phyloP scores from a whole-genome alignment of 1,140 invertebrate species.

The Pinna nobilis region DNA sequence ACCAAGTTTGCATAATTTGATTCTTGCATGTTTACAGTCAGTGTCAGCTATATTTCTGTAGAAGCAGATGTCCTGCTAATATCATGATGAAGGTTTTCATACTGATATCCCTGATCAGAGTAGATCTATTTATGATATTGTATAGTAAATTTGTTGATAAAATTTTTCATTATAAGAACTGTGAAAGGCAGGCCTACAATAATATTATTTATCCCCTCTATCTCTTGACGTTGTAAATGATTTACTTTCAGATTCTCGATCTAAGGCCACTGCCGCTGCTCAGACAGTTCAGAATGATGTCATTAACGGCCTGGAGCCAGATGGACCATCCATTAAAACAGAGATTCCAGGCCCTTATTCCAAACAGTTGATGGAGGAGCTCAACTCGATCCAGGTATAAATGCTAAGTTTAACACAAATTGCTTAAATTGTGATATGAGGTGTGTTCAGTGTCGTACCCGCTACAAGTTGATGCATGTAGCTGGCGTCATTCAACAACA shows the following conservation, averaged over 20 bases:
- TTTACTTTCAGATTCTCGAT: background rate
- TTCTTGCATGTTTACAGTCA: too few species aligned
- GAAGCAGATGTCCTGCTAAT: too few species aligned
- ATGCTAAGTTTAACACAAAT: background rate
- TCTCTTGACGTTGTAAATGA: too few species aligned
- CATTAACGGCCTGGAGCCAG: slow-evolving; percentile 77
- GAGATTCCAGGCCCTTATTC: slow-evolving; percentile 84
- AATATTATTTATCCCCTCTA: background rate
- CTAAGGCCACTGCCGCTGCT: background rate
- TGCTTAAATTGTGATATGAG: background rate
- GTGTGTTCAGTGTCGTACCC: background rate
- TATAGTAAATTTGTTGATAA: too few species aligned
- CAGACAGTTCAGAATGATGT: background rate
- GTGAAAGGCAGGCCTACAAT: background rate
- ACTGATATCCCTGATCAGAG: too few species aligned
- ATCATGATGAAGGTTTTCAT: too few species aligned
- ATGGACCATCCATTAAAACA: slow-evolving; percentile 80
- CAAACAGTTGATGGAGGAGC: slow-evolving; percentile 78
- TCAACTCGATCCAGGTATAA: slow-evolving; percentile 72
- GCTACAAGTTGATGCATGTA: too few species aligned
- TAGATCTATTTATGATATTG: too few species aligned
- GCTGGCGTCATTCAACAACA: too few species aligned
- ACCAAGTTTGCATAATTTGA: too few species aligned
- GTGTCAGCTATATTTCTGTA: too few species aligned
- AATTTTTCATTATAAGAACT: background rate